These are phyloP conservation scores for Cecidostiba fungosa DNA, from an alignment of 2,888 invertebrate genomes.

Conservation along the genomic window DNA sequence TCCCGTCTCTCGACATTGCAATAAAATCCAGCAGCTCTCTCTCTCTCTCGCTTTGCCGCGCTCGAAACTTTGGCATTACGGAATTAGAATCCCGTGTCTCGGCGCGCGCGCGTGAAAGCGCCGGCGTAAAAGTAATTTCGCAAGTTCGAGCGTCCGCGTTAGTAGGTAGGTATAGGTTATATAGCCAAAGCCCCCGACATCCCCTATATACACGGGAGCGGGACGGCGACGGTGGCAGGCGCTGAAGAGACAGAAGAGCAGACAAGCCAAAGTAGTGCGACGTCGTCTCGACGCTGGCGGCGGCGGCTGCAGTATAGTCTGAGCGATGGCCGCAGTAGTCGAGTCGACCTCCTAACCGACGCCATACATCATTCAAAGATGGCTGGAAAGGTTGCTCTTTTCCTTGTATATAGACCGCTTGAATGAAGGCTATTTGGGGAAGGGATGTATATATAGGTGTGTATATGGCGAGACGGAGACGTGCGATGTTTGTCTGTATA, in stretches of 20 bases:
- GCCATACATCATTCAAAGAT: constrained; percentile 83
- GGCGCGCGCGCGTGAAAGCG: constrained; percentile 25
- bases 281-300: constrained; percentile 72
- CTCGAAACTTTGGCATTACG: constrained; percentile 57
- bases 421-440: neutral
- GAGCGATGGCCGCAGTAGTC: constrained; percentile 82
- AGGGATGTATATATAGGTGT: neutral
- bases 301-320: constrained; percentile 42
- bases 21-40: constrained; percentile 4
- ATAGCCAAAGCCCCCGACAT: neutral
- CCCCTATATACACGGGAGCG: neutral
- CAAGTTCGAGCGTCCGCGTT: constrained; percentile 55
- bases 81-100: constrained; percentile 54
- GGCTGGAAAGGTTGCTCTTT: constrained; percentile 75
- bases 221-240: constrained; percentile 11
- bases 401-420: neutral
- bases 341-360: constrained; percentile 83
- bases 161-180: no score
- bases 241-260: constrained; percentile 64
- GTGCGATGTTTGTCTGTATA: no score
- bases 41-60: neutral
- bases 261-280: constrained; percentile 54
- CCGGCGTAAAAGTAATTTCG: constrained; percentile 62
- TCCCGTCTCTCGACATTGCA: constrained; percentile 27
- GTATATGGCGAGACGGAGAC: neutral